These are phyloP conservation scores for Charadrius vociferus DNA, from an alignment of 2,113 vertebrate species.

Conservation along the genomic window DNA sequence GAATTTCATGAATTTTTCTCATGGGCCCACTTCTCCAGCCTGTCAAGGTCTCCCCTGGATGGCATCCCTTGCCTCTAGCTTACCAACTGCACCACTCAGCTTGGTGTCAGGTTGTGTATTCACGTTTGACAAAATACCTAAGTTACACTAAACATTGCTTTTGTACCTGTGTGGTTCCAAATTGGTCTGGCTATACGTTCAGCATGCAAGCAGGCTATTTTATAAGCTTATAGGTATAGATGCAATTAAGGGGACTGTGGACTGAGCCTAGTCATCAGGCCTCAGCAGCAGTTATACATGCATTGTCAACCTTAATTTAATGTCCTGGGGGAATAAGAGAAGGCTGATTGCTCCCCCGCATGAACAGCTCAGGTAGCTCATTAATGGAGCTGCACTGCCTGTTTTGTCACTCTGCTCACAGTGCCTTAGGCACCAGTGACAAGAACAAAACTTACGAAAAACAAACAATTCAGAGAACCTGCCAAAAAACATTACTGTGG, in stretches of 20 bases:
- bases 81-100: background rate
- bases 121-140: background rate
- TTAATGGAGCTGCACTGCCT: background rate
- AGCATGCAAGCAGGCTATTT: background rate
- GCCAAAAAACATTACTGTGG: background rate
- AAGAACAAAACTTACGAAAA: conserved; percentile 32
- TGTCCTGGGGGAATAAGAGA: background rate
- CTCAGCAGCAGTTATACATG: background rate
- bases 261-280: background rate
- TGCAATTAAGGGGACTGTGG: background rate
- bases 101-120: background rate
- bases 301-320: conserved; percentile 15
- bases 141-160: background rate
- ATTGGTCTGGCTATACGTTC: background rate
- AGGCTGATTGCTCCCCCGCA: background rate
- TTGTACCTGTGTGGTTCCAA: background rate
- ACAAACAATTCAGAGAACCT: background rate
- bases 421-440: background rate
- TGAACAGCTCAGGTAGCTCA: background rate
- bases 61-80: background rate
- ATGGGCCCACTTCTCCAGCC: background rate
- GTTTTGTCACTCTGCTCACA: background rate
- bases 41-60: background rate
- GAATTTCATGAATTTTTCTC: background rate
- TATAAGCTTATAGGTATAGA: background rate